Conservation (phyloP, 2,888 invertebrate genomes). For the Elysia crispata region DNA sequence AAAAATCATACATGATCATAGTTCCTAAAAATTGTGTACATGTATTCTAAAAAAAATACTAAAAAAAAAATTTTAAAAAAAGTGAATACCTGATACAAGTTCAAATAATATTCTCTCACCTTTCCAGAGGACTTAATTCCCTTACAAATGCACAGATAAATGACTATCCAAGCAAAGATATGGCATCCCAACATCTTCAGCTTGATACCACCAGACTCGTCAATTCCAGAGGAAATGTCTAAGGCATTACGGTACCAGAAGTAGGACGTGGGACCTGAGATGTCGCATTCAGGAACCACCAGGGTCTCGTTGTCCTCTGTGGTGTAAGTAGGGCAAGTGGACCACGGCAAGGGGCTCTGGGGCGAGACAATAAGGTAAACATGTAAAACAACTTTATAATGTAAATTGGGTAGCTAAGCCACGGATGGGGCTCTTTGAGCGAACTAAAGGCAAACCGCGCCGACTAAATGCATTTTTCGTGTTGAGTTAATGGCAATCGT, state of each 20-base stretch:
- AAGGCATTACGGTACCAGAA: slow-evolving; percentile 78
- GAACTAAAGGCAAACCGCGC: too few relatives aligned
- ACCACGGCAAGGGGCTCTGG: slow-evolving; percentile 90
- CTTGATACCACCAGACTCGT: slow-evolving; percentile 89
- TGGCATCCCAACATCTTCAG: slow-evolving; percentile 96
- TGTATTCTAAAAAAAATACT: too few relatives aligned
- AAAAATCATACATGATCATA: too few relatives aligned
- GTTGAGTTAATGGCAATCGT: too few relatives aligned
- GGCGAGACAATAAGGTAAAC: too few relatives aligned
- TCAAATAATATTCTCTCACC: slow-evolving; percentile 81
- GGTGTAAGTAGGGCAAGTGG: slow-evolving; percentile 85
- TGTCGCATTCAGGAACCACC: slow-evolving; percentile 62
- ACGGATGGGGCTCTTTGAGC: too few relatives aligned
- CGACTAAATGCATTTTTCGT: too few relatives aligned
- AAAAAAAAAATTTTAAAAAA: too few relatives aligned
- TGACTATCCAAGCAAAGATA: slow-evolving; percentile 91
- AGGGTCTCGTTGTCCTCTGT: slow-evolving; percentile 49
- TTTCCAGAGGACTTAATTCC: slow-evolving; percentile 97
- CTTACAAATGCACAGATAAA: slow-evolving; percentile 96
- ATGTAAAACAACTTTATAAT: too few relatives aligned
- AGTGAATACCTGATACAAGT: too few relatives aligned
- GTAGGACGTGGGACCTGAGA: slow-evolving; percentile 67
- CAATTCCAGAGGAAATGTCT: slow-evolving; percentile 91
- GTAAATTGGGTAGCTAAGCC: too few relatives aligned
- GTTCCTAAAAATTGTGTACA: too few relatives aligned